Base-by-base conservation (phyloP, 92 coral and sea anemone species). In the Virgularia gustaviana region DNA sequence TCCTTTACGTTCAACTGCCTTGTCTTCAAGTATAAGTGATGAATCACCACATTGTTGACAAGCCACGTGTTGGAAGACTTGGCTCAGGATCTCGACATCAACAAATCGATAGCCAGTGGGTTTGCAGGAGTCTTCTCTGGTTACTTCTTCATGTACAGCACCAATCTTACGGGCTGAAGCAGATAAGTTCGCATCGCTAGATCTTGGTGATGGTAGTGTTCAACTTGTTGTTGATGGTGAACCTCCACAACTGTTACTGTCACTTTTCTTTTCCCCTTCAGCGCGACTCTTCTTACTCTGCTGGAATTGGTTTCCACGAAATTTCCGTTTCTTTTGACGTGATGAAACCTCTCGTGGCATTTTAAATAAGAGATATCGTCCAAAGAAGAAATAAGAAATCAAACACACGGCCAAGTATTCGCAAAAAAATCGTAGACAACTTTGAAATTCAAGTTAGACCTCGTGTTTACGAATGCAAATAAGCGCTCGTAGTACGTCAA, bases 21-120 rank as follows among this genome's bases (percentile, higher is more conserved):
- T 43, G 64, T 51, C 81, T 10, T 30, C 19, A 36, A 81, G 53
- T 47, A 36, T 33, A 76, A 81, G 58, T 23, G 38, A 63, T 13
- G 35, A 49, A 41, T 76, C 77, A 59, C 78, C 86, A 66, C 78
- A 81, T 13, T 81, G 72, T 27, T 77, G 36, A 61, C 86, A 76
- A 52, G 61, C 35, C 51, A 81, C 3, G 6, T 29, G 78, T 20
- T 43, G 30, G 43, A 57, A 76, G 37, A 81, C 77, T 49, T 37
- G 52, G 49, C 67, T 67, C 70, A 75, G 47, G 31, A 81, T 63
- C 42, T 81, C 77, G 76, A 81, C 42, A 41, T 75, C 81, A 29
- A 64, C 47, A 20, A 81, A 37, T 8, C 77, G 57, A 65, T 63
- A 75, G 32, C 82, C 85, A 49, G 72, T 81, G 16, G 68, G 42